Conservation (phyloP, 2,113 vertebrate species). For the Oryzias woworae region DNA sequence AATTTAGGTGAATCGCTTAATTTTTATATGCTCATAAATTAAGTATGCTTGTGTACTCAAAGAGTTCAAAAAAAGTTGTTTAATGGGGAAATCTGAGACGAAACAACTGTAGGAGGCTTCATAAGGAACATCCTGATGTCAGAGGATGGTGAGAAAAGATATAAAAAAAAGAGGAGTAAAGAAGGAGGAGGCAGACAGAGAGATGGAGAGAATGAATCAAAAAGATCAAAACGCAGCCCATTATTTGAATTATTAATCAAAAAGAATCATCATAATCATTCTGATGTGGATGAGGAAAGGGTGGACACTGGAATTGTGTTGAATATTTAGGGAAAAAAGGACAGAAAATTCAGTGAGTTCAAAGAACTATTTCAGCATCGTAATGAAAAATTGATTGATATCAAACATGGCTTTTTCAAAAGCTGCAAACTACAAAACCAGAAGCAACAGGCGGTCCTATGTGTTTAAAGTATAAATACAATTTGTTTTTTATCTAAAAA, state of each 20-base stretch:
- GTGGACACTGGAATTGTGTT: background rate
- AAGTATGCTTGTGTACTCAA: constrained; percentile 7
- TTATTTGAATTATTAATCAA: constrained; percentile 28
- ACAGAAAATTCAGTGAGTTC: background rate
- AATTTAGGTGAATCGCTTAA: constrained; percentile 32
- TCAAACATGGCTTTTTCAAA: too few relatives aligned
- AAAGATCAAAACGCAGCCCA: constrained; percentile 24
- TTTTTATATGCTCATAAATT: constrained; percentile 10
- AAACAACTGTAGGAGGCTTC: constrained; percentile 31
- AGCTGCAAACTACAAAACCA: too few relatives aligned
- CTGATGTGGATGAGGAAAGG: background rate
- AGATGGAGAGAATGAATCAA: background rate
- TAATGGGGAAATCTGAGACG: constrained; percentile 19
- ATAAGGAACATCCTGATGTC: constrained; percentile 29
- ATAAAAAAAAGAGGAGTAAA: background rate
- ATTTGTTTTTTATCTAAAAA: too few relatives aligned
- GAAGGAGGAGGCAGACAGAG: background rate
- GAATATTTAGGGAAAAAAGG: background rate
- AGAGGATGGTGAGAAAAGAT: constrained; percentile 2
- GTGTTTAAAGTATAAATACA: too few relatives aligned
- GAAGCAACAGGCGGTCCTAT: too few relatives aligned
- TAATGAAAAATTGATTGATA: too few relatives aligned
- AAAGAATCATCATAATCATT: constrained; percentile 13
- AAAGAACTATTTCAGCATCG: too few relatives aligned
- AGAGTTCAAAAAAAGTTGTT: constrained; percentile 7